Evolutionary conservation across 1,140 invertebrate species (phyloP).

Genomic region (Dermatophagoides farinae): DNA sequence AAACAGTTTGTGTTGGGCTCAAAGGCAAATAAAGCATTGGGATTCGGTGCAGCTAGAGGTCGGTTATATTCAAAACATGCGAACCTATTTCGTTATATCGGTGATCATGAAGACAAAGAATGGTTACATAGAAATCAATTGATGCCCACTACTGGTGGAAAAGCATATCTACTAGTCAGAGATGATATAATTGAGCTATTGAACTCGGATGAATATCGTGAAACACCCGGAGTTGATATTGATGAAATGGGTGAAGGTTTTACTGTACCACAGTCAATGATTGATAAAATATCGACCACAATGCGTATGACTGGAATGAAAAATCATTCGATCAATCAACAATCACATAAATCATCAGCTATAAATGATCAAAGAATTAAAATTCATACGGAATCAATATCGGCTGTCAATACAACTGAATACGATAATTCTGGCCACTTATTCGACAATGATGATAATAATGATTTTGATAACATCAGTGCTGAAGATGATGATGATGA

Average conservation of each 20-base stretch:
- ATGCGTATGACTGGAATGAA: conserved; percentile 22
- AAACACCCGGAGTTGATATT: conserved; percentile 38
- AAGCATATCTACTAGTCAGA: conserved; percentile 54
- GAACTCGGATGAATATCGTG: conserved; percentile 44
- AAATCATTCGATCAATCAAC: background rate
- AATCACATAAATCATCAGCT: no score
- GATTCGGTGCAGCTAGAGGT: conserved; percentile 49
- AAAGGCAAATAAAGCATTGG: conserved; percentile 41
- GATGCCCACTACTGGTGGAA: conserved; percentile 50
- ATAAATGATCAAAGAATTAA: background rate
- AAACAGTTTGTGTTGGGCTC: conserved; percentile 52
- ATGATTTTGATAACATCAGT: no score
- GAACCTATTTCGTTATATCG: conserved; percentile 48
- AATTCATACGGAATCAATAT: background rate
- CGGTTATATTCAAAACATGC: conserved; percentile 54
- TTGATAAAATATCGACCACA: conserved; percentile 38
- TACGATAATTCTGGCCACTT: no score
- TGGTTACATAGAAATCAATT: conserved; percentile 53
- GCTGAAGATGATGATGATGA: no score
- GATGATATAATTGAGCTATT: conserved; percentile 55
- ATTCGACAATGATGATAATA: no score
- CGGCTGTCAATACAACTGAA: no score
- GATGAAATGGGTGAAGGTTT: conserved; percentile 43
- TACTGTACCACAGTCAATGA: conserved; percentile 45
- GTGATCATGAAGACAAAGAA: conserved; percentile 57